Evolutionary conservation across 2,797 vertebrate genomes (phyloP).

Genomic region (Gastrophryne carolinensis): DNA sequence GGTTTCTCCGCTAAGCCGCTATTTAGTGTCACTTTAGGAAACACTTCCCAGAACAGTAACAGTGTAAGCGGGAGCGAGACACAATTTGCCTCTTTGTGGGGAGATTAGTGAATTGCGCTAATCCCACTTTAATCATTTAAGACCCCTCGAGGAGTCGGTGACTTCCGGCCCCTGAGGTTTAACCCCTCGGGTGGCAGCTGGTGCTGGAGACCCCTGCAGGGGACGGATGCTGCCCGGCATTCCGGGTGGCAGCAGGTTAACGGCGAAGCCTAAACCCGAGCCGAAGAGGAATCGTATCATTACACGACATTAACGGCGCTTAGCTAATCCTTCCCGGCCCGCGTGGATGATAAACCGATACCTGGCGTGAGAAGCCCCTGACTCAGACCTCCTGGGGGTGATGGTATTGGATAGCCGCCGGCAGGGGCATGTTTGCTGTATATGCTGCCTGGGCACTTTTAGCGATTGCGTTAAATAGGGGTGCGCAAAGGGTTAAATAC

Average conservation of each 20-base stretch:
- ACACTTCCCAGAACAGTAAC: neutral
- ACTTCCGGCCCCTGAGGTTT: conserved; percentile 1
- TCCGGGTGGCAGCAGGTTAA: conserved; percentile 1
- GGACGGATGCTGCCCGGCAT: too few relatives aligned
- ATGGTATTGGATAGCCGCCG: too few relatives aligned
- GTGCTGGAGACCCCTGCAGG: too few relatives aligned
- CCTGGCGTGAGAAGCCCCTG: too few relatives aligned
- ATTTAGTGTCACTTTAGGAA: conserved; percentile 24
- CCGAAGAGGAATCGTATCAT: conserved; percentile 35
- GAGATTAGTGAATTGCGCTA: conserved; percentile 46
- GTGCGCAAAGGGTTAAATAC: too few relatives aligned
- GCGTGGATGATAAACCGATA: conserved; percentile 1
- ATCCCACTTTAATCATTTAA: conserved; percentile 51
- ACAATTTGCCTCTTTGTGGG: conserved; percentile 48
- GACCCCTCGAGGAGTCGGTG: conserved; percentile 34
- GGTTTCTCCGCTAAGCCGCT: too few relatives aligned
- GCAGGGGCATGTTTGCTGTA: too few relatives aligned
- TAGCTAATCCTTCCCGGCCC: conserved; percentile 24
- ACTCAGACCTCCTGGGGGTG: too few relatives aligned
- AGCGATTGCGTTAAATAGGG: too few relatives aligned
- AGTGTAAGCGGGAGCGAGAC: neutral
- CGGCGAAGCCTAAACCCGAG: neutral
- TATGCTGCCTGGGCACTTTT: too few relatives aligned
- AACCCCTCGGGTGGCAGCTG: neutral
- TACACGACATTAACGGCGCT: conserved; percentile 25